Conservation (phyloP, 2,888 invertebrate genomes). For the Rutpela maculata region DNA sequence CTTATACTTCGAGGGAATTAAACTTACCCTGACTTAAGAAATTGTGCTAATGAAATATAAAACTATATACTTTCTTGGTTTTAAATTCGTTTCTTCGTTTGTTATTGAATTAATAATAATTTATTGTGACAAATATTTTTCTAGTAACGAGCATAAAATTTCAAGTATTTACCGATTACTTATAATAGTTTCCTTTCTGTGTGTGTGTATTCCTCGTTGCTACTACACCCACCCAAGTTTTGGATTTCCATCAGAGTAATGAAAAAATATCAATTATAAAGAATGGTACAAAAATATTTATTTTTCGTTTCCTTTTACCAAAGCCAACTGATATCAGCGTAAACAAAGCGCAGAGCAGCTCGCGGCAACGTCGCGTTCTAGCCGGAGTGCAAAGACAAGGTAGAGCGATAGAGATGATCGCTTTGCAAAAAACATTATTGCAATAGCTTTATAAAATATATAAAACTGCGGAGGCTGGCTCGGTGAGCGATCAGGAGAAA, state of each 20-base stretch:
- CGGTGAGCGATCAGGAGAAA: conserved; percentile 58
- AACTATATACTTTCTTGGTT: too few species aligned
- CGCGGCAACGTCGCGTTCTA: conserved; percentile 16
- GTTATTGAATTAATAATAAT: too few species aligned
- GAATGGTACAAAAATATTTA: conserved; percentile 5
- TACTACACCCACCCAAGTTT: neutral
- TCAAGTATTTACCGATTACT: too few species aligned
- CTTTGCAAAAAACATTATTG: conserved; percentile 43
- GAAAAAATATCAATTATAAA: neutral
- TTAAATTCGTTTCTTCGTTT: too few species aligned
- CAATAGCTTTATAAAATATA: conserved; percentile 53
- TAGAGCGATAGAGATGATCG: conserved; percentile 39
- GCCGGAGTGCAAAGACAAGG: conserved; percentile 33
- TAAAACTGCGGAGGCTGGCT: conserved; percentile 66
- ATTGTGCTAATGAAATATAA: too few species aligned
- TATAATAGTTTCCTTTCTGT: too few species aligned
- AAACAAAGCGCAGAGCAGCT: neutral
- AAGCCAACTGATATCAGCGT: neutral
- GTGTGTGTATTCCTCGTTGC: neutral
- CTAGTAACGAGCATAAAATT: too few species aligned
- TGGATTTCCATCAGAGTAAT: conserved; percentile 3
- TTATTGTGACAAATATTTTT: too few species aligned
- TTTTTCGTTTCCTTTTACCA: neutral
- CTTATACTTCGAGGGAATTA: too few species aligned
- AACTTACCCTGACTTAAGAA: too few species aligned